phyloP scores from a whole-genome alignment of 1,140 invertebrate species.

The Drosophila truncata region DNA sequence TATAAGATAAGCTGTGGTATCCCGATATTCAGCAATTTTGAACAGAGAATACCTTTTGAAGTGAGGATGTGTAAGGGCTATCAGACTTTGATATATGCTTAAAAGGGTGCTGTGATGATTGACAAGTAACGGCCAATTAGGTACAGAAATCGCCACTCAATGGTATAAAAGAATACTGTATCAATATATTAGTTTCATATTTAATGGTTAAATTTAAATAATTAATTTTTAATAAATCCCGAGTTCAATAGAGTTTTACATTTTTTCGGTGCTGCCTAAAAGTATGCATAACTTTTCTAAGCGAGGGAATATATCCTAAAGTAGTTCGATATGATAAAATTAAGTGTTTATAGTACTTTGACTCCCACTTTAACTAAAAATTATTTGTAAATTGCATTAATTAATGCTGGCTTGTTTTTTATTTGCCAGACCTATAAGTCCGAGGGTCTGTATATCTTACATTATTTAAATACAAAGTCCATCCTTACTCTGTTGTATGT shows the following conservation, averaged over 20 bases:
- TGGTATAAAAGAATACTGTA: no score
- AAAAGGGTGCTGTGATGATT: neutral
- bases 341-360: no score
- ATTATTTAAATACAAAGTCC: constrained; percentile 1
- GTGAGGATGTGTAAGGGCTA: neutral
- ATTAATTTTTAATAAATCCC: neutral
- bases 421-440: neutral
- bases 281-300: neutral
- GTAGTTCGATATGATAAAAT: neutral
- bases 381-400: neutral
- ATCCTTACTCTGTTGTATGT: neutral
- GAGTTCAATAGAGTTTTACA: no score
- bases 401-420: neutral
- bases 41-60: neutral
- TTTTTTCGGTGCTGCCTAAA: neutral
- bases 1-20: neutral
- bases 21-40: constrained; percentile 45
- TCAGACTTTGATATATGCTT: neutral
- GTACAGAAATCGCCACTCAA: neutral
- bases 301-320: neutral
- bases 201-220: neutral
- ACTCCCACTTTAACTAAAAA: neutral
- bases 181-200: neutral
- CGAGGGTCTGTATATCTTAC: neutral
- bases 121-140: neutral